phyloP scores from a whole-genome alignment of 1,140 invertebrate genomes.

The Ips typographus region DNA sequence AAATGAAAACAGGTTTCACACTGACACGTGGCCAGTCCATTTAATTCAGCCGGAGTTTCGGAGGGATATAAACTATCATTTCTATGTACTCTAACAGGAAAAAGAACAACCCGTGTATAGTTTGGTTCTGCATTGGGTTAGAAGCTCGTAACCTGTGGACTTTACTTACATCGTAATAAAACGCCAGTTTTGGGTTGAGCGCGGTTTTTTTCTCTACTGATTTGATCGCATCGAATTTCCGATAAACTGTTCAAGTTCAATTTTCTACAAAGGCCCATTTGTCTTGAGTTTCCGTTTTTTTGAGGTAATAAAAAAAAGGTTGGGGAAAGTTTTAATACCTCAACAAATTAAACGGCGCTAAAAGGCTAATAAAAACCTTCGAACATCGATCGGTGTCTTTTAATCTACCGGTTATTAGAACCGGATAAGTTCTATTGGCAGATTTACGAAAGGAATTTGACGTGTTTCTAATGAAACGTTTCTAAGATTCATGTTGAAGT shows the following conservation, averaged over 20 bases:
- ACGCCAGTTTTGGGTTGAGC: too few species aligned
- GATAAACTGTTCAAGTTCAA: not conserved
- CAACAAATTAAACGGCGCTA: conserved; percentile 1
- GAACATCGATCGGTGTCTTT: not conserved
- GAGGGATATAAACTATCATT: not conserved
- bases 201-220: too few species aligned
- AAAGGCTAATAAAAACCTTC: conserved; percentile 1
- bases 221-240: too few species aligned
- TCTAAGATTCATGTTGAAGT: not conserved
- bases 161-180: too few species aligned
- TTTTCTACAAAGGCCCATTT: not conserved
- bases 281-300: not conserved
- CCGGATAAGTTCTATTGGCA: not conserved
- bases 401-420: conserved; percentile 2
- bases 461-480: not conserved
- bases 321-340: not conserved
- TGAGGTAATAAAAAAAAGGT: not conserved
- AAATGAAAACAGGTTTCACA: not conserved
- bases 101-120: too few species aligned
- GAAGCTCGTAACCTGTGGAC: too few species aligned
- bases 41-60: not conserved
- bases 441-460: not conserved
- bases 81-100: not conserved
- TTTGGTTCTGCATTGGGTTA: too few species aligned
- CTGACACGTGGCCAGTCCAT: not conserved